phyloP scores from a whole-genome alignment of 2,797 vertebrate genomes.

The Takifugu ocellatus region DNA sequence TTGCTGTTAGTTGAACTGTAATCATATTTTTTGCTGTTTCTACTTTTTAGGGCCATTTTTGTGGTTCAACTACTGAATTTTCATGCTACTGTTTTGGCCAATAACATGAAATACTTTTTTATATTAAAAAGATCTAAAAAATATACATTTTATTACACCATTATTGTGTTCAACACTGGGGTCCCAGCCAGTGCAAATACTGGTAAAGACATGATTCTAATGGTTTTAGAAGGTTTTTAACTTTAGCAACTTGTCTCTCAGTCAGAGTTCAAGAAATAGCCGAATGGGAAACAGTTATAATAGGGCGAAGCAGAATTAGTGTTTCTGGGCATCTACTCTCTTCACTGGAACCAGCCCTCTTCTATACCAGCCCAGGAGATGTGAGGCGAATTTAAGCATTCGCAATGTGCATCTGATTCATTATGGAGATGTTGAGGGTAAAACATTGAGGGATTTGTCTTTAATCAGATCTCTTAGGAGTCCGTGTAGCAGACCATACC shows the following conservation, averaged over 20 bases:
- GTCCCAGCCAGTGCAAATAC: background rate
- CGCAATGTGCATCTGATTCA: conserved; percentile 78
- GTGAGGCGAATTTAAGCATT: conserved; percentile 67
- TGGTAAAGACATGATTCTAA: conserved; percentile 55
- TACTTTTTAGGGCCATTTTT: no score
- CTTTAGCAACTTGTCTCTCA: background rate
- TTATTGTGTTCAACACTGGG: no score
- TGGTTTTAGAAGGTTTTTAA: background rate
- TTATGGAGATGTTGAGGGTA: conserved; percentile 70
- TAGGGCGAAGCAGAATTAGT: conserved; percentile 47
- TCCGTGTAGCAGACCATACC: conserved; percentile 73
- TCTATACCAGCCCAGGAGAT: conserved; percentile 56
- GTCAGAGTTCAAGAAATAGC: background rate
- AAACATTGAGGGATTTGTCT: conserved; percentile 77
- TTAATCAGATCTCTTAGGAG: conserved; percentile 82
- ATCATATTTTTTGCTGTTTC: no score
- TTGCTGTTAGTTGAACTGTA: no score
- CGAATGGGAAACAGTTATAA: conserved; percentile 20
- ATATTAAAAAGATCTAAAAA: no score
- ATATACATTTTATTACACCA: no score
- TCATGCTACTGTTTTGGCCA: no score
- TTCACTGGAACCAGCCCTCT: conserved; percentile 42
- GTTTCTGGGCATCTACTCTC: conserved; percentile 51
- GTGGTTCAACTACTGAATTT: no score
- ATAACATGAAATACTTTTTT: no score